These are phyloP conservation scores for Coptodon rendalli DNA, from an alignment of 2,113 vertebrate species.

Conservation along the genomic window DNA sequence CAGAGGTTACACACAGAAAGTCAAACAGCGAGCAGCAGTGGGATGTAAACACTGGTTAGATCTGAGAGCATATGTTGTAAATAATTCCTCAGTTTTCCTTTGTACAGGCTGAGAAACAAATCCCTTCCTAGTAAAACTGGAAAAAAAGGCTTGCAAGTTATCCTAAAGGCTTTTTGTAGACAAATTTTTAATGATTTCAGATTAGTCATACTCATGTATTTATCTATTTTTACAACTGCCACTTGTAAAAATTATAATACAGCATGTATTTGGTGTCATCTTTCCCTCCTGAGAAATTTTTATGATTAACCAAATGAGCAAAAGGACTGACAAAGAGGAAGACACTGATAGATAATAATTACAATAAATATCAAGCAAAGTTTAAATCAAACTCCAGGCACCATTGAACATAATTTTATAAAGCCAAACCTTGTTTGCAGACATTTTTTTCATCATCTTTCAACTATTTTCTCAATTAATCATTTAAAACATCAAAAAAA, in stretches of 20 bases:
- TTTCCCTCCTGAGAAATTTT: neutral
- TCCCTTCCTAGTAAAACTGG: neutral
- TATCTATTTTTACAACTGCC: neutral
- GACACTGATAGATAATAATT: neutral
- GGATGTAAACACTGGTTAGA: neutral
- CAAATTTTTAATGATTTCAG: neutral
- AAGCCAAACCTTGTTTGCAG: neutral
- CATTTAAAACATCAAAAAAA: neutral
- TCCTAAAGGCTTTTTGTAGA: neutral
- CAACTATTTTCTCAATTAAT: neutral
- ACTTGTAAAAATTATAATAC: neutral
- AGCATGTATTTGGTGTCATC: neutral
- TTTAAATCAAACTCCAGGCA: neutral
- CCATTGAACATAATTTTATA: neutral
- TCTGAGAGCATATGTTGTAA: neutral
- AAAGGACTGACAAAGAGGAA: neutral
- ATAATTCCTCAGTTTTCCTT: neutral
- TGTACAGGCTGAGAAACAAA: neutral
- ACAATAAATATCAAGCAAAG: neutral
- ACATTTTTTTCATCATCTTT: neutral
- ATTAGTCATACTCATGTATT: neutral
- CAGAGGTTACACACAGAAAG: neutral
- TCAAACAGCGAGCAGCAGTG: neutral
- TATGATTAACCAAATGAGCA: neutral
- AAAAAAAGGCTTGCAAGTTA: neutral